These are phyloP conservation scores for Prenolepis imparis DNA, from an alignment of 2,888 invertebrate species.

Conservation along the genomic window DNA sequence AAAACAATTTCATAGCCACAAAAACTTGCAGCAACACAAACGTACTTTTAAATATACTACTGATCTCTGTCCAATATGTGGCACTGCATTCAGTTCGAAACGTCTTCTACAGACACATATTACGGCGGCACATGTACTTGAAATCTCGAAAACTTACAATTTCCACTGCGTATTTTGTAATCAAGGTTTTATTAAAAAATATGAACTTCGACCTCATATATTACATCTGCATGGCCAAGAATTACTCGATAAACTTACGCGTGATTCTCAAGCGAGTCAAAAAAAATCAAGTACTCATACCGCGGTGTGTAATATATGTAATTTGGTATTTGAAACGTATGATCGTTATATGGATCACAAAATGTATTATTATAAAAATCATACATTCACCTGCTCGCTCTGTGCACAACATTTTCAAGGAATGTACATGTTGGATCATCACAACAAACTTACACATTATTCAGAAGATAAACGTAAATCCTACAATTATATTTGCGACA, in stretches of 20 bases:
- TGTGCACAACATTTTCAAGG: constrained; percentile 71
- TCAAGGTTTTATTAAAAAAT: constrained; percentile 70
- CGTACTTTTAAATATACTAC: constrained; percentile 36
- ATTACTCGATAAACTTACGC: not conserved
- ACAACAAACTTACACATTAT: constrained; percentile 73
- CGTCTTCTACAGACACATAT: constrained; percentile 64
- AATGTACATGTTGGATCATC: constrained; percentile 72
- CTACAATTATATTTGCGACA: constrained; percentile 66
- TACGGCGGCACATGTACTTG: constrained; percentile 62
- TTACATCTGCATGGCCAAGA: constrained; percentile 71
- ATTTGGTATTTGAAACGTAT: constrained; percentile 70
- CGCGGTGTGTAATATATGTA: constrained; percentile 67
- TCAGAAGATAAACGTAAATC: constrained; percentile 44
- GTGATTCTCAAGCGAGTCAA: not conserved
- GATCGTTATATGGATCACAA: constrained; percentile 73
- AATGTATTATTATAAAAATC: constrained; percentile 70
- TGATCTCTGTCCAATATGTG: constrained; percentile 67
- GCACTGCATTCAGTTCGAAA: constrained; percentile 66
- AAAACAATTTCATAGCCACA: constrained; percentile 52
- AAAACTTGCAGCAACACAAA: constrained; percentile 61
- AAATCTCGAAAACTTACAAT: not conserved
- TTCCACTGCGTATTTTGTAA: constrained; percentile 73
- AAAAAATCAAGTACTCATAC: not conserved
- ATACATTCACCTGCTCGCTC: constrained; percentile 63
- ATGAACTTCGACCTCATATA: constrained; percentile 68